phyloP scores from a whole-genome alignment of 92 coral and sea anemone species.

The Plumapathes pennacea region DNA sequence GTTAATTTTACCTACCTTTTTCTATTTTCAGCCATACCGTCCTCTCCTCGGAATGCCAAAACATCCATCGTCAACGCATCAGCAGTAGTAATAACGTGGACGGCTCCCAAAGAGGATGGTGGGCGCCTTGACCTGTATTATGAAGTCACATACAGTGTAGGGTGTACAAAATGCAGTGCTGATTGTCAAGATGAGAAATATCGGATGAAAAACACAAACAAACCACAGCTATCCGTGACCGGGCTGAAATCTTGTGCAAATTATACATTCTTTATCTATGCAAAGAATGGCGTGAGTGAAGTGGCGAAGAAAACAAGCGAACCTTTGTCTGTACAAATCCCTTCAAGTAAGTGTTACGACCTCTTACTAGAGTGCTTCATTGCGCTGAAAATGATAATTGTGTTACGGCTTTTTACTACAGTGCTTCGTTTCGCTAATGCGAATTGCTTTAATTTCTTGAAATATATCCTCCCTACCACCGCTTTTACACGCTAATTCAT shows the following conservation, averaged over 20 bases:
- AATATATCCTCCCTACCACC: no score
- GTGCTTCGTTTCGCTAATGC: no score
- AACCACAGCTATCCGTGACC: constrained; percentile 27
- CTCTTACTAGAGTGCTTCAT: no score
- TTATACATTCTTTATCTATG: constrained; percentile 63
- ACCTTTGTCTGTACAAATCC: no score
- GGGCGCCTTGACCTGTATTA: constrained; percentile 1
- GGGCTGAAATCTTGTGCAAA: constrained; percentile 39
- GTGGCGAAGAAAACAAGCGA: constrained; percentile 16
- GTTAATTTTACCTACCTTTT: no score
- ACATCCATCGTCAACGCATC: constrained; percentile 10
- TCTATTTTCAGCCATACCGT: constrained; percentile 22
- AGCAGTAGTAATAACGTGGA: constrained; percentile 11
- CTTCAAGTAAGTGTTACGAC: no score
- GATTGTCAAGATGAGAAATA: constrained; percentile 35
- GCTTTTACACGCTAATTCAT: no score
- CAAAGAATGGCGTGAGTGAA: constrained; percentile 46
- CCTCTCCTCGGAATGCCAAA: constrained; percentile 3
- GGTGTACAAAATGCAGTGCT: constrained; percentile 35
- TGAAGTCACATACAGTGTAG: constrained; percentile 1
- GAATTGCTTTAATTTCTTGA: no score
- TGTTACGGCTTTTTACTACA: no score
- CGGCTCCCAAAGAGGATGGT: constrained; percentile 2
- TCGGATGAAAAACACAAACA: constrained; percentile 4
- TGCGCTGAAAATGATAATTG: no score